These are phyloP conservation scores for Platyura marginata DNA, from an alignment of 1,140 invertebrate species.

Conservation along the genomic window DNA sequence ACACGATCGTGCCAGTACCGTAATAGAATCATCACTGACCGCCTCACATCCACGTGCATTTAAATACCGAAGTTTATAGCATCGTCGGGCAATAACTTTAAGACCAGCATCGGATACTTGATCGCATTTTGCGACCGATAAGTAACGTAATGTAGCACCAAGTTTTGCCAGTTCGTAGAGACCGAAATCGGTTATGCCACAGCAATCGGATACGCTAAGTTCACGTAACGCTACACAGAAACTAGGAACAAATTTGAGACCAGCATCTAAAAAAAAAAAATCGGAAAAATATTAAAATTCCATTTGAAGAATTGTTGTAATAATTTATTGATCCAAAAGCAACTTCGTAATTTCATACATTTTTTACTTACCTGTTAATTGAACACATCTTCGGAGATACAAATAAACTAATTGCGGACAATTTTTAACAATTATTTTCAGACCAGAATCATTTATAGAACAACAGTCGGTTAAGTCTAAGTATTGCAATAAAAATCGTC, in stretches of 20 bases:
- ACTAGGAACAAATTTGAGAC: constrained; percentile 62
- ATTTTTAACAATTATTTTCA: constrained; percentile 62
- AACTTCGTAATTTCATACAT: not conserved
- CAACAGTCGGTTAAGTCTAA: constrained; percentile 76
- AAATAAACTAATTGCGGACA: constrained; percentile 74
- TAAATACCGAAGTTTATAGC: constrained; percentile 76
- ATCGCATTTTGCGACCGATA: constrained; percentile 79
- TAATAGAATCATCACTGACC: constrained; percentile 73
- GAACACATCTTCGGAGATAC: constrained; percentile 71
- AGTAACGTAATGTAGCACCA: constrained; percentile 62
- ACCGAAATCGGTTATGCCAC: constrained; percentile 76
- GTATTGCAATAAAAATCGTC: constrained; percentile 42
- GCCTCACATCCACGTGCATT: constrained; percentile 84
- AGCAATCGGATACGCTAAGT: constrained; percentile 77
- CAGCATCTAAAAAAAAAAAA: constrained; percentile 36
- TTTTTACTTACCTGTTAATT: constrained; percentile 60
- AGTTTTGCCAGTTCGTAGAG: constrained; percentile 76
- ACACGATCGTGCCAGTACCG: constrained; percentile 64
- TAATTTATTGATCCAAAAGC: not conserved
- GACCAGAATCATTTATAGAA: constrained; percentile 59
- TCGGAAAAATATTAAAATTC: constrained; percentile 2
- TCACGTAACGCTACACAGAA: constrained; percentile 70
- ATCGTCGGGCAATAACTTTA: constrained; percentile 69
- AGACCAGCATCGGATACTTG: constrained; percentile 69
- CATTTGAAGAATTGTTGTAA: constrained; percentile 5